Evolutionary conservation across 2,797 vertebrate species (phyloP).

Genomic region (Mycteria americana): DNA sequence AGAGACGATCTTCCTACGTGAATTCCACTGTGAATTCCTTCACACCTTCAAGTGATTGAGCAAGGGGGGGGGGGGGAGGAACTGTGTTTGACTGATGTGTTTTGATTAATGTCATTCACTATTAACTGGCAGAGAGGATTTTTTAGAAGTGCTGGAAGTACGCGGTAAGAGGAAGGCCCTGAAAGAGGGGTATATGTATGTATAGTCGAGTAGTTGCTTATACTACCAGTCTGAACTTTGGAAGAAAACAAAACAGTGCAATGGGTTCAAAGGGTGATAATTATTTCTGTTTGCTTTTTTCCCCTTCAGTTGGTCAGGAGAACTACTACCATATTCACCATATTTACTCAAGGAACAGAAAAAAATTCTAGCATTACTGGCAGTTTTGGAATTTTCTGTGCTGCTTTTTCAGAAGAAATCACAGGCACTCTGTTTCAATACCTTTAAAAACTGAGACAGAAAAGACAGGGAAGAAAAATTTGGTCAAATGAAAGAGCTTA

Average conservation of each 20-base stretch:
- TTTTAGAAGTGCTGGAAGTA: not conserved
- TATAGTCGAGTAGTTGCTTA: not conserved
- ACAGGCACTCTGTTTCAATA: not conserved
- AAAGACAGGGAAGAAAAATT: not conserved
- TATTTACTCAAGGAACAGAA: not conserved
- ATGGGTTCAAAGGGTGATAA: not conserved
- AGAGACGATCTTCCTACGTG: not conserved
- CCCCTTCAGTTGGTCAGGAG: not conserved
- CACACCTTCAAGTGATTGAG: not conserved
- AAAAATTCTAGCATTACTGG: not conserved
- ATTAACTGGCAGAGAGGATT: not conserved
- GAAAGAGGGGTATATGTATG: not conserved
- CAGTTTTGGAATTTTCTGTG: not conserved
- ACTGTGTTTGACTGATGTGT: not conserved
- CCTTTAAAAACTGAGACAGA: not conserved
- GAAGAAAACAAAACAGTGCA: not conserved
- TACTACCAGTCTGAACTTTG: not conserved
- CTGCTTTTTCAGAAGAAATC: not conserved
- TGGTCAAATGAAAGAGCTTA: not conserved
- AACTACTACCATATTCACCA: not conserved
- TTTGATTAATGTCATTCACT: not conserved
- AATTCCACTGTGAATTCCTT: constrained; percentile 2
- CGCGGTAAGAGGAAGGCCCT: not conserved
- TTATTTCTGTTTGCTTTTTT: not conserved
- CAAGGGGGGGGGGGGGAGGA: not conserved